Base-by-base conservation (phyloP, 2,797 vertebrate genomes). In the Notoglanidium macrostoma region DNA sequence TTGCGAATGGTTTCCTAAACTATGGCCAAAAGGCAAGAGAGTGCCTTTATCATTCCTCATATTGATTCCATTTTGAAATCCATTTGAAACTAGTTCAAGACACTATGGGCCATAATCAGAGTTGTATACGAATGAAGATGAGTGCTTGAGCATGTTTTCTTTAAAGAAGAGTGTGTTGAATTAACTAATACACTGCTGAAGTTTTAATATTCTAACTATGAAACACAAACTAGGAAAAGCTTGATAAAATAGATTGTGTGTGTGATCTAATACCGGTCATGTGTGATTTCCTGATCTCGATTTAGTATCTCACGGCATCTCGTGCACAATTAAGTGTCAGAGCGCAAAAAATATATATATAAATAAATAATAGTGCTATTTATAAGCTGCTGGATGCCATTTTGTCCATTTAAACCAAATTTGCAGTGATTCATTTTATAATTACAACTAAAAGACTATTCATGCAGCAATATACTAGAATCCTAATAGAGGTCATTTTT, bases 31-130 rank as follows among this genome's bases (percentile, higher is more conserved):
- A 89, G 90, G 86, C 90, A 87, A 84, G 49, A 85, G 77, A 89
- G 90, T 91, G 89, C 90, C 88, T 89, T 91, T 89, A 86, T 55
- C 79, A 51, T 89, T 61, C 84, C 82, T 87, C 74, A 87, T 83
- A 54, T 19, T 84, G 59, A 85, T 85, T 77, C 2, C n/a, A 61
- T 61, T 85, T 35, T n/a, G 44, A 40, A 19, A 40, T 40, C 40
- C 40, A 40, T 40, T 85, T n/a, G 59, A 85, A 83, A 87, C 32
- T 79, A 61, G 76, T 83, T 29, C 67, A 86, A 57, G 90, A 81
- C 87, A 88, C 87, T 65, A 84, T 65, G 88, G 85, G 83, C 83
- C 81, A 35, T 21, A 68, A 32, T 83, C 44, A 83, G 63, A 83
- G 81, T 68, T 82, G 17, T 1, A 17, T 51, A 32, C 0, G 3